phyloP scores from a whole-genome alignment of 2,888 invertebrate genomes.

The Melanotus villosus region DNA sequence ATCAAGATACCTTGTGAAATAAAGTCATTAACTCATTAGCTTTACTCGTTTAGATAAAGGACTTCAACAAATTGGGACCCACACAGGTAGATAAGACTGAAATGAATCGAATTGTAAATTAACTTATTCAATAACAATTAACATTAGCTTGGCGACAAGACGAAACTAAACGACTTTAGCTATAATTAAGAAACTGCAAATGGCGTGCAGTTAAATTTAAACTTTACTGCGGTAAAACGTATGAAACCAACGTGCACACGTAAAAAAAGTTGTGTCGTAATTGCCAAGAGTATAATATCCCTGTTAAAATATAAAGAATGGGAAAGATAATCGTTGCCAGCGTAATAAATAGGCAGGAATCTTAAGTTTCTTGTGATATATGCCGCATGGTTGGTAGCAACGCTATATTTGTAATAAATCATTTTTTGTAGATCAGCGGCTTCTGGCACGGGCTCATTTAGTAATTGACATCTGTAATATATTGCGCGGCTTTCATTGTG shows the following conservation, averaged over 20 bases:
- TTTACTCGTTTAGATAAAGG: conserved; percentile 14
- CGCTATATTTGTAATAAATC: conserved; percentile 51
- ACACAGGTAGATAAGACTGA: conserved; percentile 30
- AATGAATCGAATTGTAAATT: conserved; percentile 24
- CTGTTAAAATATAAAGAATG: conserved; percentile 29
- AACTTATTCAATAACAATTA: conserved; percentile 27
- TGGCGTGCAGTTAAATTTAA: conserved; percentile 4
- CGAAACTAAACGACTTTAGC: conserved; percentile 6
- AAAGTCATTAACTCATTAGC: conserved; percentile 17
- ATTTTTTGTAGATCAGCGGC: conserved; percentile 54
- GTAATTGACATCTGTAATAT: conserved; percentile 55
- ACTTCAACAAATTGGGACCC: conserved; percentile 39
- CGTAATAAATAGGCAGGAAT: conserved; percentile 35
- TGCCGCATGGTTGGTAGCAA: conserved; percentile 33
- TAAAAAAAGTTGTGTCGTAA: conserved; percentile 9
- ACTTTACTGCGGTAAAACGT: conserved; percentile 8
- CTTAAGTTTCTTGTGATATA: conserved; percentile 36
- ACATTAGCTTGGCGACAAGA: conserved; percentile 19
- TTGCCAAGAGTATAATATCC: conserved; percentile 13
- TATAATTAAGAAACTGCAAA: conserved; percentile 7
- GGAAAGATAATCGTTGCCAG: conserved; percentile 27
- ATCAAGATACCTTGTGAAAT: conserved; percentile 12
- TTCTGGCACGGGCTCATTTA: conserved; percentile 56
- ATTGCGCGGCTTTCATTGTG: conserved; percentile 45
- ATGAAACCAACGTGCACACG: neutral